Conservation (phyloP, 2,888 invertebrate genomes). For the Nomada hirtipes region DNA sequence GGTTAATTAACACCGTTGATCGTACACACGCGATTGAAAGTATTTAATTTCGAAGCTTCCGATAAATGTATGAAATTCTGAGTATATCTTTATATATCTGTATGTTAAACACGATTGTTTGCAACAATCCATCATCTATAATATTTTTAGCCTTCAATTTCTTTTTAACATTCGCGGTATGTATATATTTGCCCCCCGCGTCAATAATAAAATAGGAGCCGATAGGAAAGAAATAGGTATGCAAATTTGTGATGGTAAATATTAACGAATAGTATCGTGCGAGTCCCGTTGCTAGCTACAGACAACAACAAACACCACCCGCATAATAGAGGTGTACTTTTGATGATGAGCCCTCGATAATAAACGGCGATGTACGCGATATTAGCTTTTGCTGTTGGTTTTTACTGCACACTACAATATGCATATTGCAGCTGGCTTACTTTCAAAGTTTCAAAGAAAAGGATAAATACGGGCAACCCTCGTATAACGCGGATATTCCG, state of each 20-base stretch:
- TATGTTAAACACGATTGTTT: not conserved
- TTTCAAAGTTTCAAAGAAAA: constrained; percentile 1
- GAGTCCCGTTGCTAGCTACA: constrained; percentile 65
- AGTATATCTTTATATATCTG: not conserved
- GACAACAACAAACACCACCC: constrained; percentile 73
- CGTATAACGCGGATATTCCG: too few species aligned
- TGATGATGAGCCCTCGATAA: constrained; percentile 50
- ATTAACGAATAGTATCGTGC: constrained; percentile 1
- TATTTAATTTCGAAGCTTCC: not conserved
- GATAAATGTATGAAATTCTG: not conserved
- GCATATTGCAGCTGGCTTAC: constrained; percentile 4
- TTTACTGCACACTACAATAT: not conserved
- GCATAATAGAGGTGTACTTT: constrained; percentile 36
- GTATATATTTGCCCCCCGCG: too few species aligned
- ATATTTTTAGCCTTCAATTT: too few species aligned
- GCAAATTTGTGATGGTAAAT: not conserved
- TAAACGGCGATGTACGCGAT: constrained; percentile 15
- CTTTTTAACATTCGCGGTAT: too few species aligned
- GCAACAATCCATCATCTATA: too few species aligned
- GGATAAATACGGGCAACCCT: not conserved
- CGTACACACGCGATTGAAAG: not conserved
- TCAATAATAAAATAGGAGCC: too few species aligned
- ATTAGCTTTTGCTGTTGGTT: not conserved
- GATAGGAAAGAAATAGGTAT: too few species aligned
- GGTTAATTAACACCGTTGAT: constrained; percentile 30